Conservation (phyloP, 2,888 invertebrate genomes). For the Amphipoea lucens region DNA sequence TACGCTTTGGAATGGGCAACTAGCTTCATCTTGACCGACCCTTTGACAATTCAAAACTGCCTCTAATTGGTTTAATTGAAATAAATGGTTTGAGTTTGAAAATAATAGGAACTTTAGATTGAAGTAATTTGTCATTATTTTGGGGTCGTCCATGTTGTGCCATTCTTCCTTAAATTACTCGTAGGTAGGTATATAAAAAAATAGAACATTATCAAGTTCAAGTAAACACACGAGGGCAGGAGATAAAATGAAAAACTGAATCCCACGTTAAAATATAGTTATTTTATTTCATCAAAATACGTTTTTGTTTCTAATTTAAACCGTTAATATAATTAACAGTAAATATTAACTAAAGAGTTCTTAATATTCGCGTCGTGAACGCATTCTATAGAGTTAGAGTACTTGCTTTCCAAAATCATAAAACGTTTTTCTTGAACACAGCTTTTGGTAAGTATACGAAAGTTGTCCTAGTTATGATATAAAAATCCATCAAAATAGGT, state of each 20-base stretch:
- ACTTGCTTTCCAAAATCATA: background rate
- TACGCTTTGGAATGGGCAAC: too few species aligned
- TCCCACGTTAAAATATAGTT: background rate
- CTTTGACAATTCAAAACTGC: too few species aligned
- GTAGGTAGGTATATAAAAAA: background rate
- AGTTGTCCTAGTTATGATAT: background rate
- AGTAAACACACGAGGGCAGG: background rate
- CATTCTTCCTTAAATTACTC: background rate
- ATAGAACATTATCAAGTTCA: background rate
- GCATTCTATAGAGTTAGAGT: background rate
- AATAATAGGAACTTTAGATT: too few species aligned
- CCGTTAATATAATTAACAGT: background rate
- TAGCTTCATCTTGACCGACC: too few species aligned
- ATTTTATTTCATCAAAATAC: background rate
- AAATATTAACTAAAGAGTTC: background rate
- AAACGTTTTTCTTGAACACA: background rate
- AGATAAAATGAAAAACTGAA: constrained; percentile 7
- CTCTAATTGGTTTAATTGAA: too few species aligned
- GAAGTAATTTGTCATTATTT: too few species aligned
- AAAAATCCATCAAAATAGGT: background rate
- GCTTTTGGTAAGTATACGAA: background rate
- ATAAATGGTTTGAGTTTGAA: too few species aligned
- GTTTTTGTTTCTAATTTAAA: background rate
- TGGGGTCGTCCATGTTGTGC: too few species aligned
- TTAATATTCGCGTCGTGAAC: background rate